Conservation (phyloP, 2,113 vertebrate genomes). For the Sakesphorus luctuosus region DNA sequence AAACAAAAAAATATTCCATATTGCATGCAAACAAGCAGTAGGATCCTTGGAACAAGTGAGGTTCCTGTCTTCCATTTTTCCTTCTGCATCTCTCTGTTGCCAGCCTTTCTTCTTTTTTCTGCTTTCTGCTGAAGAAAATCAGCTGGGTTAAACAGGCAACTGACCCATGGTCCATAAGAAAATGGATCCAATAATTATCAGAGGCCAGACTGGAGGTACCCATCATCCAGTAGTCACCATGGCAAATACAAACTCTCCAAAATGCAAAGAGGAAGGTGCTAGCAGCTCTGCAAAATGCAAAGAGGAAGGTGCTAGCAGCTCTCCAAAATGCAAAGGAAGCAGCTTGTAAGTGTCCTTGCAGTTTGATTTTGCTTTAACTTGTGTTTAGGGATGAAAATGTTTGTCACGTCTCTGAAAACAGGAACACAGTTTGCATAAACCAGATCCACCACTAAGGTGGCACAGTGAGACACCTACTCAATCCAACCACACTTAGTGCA, state of each 20-base stretch:
- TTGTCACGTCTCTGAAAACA: slow-evolving; percentile 16
- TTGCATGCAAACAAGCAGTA: not conserved
- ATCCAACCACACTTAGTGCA: not conserved
- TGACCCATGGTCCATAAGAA: not conserved
- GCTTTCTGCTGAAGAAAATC: not conserved
- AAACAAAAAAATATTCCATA: not conserved
- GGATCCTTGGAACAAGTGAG: not conserved
- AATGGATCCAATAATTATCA: not conserved
- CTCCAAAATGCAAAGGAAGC: not conserved
- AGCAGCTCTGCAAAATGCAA: not conserved
- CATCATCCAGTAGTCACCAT: not conserved
- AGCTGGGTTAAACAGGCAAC: not conserved
- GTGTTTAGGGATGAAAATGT: not conserved
- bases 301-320: not conserved
- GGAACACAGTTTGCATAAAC: not conserved
- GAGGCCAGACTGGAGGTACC: not conserved
- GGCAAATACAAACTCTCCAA: not conserved
- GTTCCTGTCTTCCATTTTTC: not conserved
- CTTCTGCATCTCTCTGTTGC: not conserved
- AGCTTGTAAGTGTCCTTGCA: not conserved
- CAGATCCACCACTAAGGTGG: not conserved
- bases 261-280: not conserved
- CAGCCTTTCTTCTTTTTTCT: not conserved
- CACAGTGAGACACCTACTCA: not conserved
- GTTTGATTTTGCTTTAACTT: slow-evolving; percentile 4